Evolutionary conservation across 2,113 vertebrate genomes (phyloP).

Genomic region (Spea bombifrons): DNA sequence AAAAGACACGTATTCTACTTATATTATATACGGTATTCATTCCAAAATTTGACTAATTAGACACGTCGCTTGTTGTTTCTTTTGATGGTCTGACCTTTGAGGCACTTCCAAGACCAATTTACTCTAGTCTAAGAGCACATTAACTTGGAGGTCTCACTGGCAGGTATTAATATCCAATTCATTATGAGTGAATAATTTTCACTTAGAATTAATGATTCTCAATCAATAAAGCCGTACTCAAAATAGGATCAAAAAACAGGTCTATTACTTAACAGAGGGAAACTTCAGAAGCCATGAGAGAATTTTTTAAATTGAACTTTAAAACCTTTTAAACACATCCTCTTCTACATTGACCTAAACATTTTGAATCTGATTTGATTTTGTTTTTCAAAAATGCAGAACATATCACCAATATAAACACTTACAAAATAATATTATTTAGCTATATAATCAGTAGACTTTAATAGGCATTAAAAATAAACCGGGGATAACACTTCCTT

Average conservation of each 20-base stretch:
- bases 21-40: not conserved
- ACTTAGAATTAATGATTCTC: conserved; percentile 1
- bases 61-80: not conserved
- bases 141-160: not conserved
- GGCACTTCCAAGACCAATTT: not conserved
- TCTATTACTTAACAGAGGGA: not conserved
- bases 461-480: no score
- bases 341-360: no score
- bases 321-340: no score
- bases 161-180: not conserved
- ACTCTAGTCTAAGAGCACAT: not conserved
- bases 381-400: no score
- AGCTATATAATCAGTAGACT: no score
- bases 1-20: not conserved
- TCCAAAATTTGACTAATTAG: not conserved
- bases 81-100: not conserved
- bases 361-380: no score
- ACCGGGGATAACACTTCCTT: no score
- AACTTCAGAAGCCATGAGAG: no score
- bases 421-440: no score
- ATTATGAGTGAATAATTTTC: conserved; percentile 2
- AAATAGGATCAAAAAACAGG: not conserved
- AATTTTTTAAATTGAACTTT: no score
- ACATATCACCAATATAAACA: no score
- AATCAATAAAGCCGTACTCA: not conserved